Conservation (phyloP, 1,140 invertebrate species). For the Lordiphosa stackelbergi region DNA sequence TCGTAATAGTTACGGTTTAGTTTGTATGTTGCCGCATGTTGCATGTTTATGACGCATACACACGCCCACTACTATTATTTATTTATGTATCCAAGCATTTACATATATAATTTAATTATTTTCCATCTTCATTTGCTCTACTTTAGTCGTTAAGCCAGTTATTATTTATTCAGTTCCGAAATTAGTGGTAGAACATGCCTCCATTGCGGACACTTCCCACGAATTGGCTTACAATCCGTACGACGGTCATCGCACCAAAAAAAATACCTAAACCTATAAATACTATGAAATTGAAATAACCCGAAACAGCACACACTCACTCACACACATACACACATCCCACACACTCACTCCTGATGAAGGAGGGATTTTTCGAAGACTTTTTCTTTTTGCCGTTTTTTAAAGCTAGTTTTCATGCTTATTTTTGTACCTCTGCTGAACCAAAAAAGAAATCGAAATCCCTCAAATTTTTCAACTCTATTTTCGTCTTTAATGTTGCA, state of each 20-base stretch:
- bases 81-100: conserved; percentile 12
- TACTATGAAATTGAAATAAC: conserved; percentile 7
- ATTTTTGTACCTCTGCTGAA: conserved; percentile 16
- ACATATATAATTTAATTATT: conserved; percentile 2
- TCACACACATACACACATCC: conserved; percentile 3
- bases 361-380: too few species aligned
- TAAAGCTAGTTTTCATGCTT: conserved; percentile 7
- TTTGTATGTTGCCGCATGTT: conserved; percentile 62
- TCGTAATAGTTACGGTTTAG: conserved; percentile 33
- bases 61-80: conserved; percentile 3
- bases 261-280: too few species aligned
- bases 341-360: conserved; percentile 1
- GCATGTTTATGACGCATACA: conserved; percentile 62
- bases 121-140: not conserved
- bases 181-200: too few species aligned
- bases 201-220: too few species aligned
- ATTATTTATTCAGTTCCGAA: too few species aligned
- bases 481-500: conserved; percentile 77
- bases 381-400: not conserved
- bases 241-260: too few species aligned
- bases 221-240: too few species aligned
- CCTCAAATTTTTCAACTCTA: conserved; percentile 63
- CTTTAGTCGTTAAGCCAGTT: too few species aligned
- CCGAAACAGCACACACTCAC: conserved; percentile 18
- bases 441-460: conserved; percentile 17